Base-by-base conservation (phyloP, 1,140 invertebrate genomes). In the Delia radicum region DNA sequence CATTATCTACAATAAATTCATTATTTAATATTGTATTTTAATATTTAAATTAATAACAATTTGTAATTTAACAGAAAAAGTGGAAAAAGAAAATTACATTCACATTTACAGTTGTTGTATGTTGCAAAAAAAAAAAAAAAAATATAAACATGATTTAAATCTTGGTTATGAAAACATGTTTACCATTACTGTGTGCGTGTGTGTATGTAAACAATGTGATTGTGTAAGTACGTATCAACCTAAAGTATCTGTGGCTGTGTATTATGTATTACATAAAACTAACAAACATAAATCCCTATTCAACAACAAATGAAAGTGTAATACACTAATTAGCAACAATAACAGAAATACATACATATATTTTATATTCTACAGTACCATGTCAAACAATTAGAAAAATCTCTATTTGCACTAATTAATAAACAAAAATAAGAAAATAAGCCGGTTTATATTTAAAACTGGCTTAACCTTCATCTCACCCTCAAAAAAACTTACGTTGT, bases 261-360 rank as follows among this genome's bases (percentile, higher is more conserved):
- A 37, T 37, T 37, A 55, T 24, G 4, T 55, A 18, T 24, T 55
- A 55, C 18, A 55, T 55, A 7, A 55, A 55, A 55, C n/a, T n/a
- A 21, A 55, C n/a, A 55, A 67, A 67, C 27, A 29, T 67, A 67
- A 67, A 67, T 29, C 63, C 31, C 63, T 28, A 67, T 67, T 67
- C 21, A 67, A 67, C 63, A 67, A 29, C 71, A 33, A 33, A 73
- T 73, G 37, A 33, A 73, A 73, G 71, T 73, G 71, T 73, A 21
- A 73, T 33, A 73, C 71, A 37, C 71, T 73, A 73, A 73, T 73
- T 73, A 73, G 71, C 31, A 55, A 55, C 48, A 55, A 55, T 55
- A 55, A 55, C 24, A 55, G 8, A 55, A 21, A 55, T 55, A 55
- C 48, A 21, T 55, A 55, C 48, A 55, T 18, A 55, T 4, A 55